Conservation (phyloP, 1,140 invertebrate species). For the Drosophila bocqueti region DNA sequence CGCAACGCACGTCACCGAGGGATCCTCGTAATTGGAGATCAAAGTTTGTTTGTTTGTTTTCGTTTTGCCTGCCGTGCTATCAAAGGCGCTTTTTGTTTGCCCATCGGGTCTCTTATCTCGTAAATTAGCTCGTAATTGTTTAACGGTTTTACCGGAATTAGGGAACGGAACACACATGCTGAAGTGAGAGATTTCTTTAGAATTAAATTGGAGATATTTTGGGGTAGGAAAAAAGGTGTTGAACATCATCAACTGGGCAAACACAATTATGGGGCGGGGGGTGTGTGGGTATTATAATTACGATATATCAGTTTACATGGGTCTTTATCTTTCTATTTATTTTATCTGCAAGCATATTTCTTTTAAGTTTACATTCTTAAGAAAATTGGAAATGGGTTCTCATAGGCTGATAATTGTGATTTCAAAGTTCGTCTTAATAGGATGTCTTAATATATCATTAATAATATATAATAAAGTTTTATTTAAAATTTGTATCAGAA, state of each 20-base stretch:
- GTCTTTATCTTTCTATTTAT: not conserved
- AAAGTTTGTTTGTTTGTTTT: conserved; percentile 48
- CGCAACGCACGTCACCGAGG: conserved; percentile 35
- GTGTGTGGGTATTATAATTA: not conserved
- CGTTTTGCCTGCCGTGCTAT: conserved; percentile 33
- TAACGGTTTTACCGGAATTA: conserved; percentile 44
- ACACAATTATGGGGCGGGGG: not conserved
- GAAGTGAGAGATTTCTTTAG: not conserved
- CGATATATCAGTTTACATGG: not conserved
- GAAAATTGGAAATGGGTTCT: not conserved
- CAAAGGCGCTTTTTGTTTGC: conserved; percentile 33
- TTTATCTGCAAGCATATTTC: not conserved
- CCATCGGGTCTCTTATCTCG: conserved; percentile 25
- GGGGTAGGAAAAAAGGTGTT: conserved; percentile 12
- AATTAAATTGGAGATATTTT: conserved; percentile 14
- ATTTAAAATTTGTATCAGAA: not conserved
- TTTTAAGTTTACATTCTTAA: not conserved
- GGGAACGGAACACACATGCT: conserved; percentile 23
- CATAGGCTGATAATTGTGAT: not conserved
- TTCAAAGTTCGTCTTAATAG: not conserved
- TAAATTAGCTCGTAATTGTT: conserved; percentile 42
- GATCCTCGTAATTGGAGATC: conserved; percentile 47
- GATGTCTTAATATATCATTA: not conserved
- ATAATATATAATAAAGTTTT: not conserved
- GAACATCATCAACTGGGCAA: not conserved